Evolutionary conservation across 2,888 invertebrate species (phyloP).

Genomic region (Agriotes lineatus): DNA sequence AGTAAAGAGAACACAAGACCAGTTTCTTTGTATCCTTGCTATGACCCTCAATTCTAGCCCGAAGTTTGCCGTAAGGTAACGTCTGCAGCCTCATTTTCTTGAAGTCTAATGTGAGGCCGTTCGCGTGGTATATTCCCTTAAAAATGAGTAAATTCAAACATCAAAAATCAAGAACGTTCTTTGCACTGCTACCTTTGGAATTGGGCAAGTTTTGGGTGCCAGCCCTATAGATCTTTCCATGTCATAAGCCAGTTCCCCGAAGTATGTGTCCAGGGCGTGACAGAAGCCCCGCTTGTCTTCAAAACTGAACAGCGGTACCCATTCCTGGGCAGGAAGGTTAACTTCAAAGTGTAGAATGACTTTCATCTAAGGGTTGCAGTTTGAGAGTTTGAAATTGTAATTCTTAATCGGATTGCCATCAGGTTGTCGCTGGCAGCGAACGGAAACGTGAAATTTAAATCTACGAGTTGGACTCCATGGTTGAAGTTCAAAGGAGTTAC

Average conservation of each 20-base stretch:
- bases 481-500: neutral
- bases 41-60: neutral
- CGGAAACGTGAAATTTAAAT: neutral
- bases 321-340: neutral
- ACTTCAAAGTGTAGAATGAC: neutral
- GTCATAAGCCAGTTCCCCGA: neutral
- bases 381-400: no score
- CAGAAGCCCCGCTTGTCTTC: conserved; percentile 1
- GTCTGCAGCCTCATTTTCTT: neutral
- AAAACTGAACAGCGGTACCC: neutral
- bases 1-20: neutral
- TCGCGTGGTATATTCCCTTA: neutral
- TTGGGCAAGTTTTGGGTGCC: neutral
- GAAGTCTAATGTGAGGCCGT: neutral
- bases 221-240: neutral
- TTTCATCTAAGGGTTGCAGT: no score
- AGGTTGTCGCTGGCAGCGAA: neutral
- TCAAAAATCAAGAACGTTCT: no score
- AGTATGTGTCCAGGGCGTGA: neutral
- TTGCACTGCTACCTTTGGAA: conserved; percentile 3
- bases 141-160: neutral
- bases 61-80: neutral
- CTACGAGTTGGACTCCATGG: neutral
- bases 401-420: no score
- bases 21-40: neutral